A percentile compares a stretch with the other conserved stretches of the same genome.
Conservation (phyloP, 2,797 vertebrate genomes). For the Chaetodon trifasciatus region DNA sequence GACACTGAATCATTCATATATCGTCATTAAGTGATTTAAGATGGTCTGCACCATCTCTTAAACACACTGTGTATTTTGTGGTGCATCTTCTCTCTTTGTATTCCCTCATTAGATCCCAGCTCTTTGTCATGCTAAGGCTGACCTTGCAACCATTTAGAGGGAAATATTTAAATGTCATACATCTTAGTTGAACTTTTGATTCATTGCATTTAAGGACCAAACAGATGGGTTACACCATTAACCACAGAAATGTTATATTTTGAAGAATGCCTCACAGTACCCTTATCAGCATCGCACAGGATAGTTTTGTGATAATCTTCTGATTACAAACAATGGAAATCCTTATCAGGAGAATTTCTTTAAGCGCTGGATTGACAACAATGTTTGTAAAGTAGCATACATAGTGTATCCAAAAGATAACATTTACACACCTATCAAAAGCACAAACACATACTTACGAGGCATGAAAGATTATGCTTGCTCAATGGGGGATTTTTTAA, state of each 20-base stretch:
- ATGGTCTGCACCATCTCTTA: slow-evolving; percentile 72
- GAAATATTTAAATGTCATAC: slow-evolving; percentile 30
- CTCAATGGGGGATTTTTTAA: slow-evolving; percentile 35
- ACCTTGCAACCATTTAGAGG: slow-evolving; percentile 45
- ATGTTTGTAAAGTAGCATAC: slow-evolving; percentile 83
- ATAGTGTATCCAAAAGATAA: slow-evolving; percentile 72
- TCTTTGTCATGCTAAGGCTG: slow-evolving; percentile 43
- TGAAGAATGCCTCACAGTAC: slow-evolving; percentile 53
- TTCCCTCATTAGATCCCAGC: slow-evolving; percentile 50
- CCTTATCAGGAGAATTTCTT: slow-evolving; percentile 80
- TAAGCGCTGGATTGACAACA: slow-evolving; percentile 86
- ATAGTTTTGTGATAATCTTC: slow-evolving; percentile 71
- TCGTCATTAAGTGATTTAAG: slow-evolving; percentile 83
- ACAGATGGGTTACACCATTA: background rate
- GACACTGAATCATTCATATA: slow-evolving; percentile 83
- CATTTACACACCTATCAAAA: slow-evolving; percentile 66
- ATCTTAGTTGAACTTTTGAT: slow-evolving; percentile 16
- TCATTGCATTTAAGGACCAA: background rate
- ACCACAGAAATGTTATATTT: slow-evolving; percentile 6
- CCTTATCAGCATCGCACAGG: slow-evolving; percentile 69
- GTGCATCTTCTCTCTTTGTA: slow-evolving; percentile 49
- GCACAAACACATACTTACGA: slow-evolving; percentile 57
- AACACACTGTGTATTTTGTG: slow-evolving; percentile 54
- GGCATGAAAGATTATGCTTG: slow-evolving; percentile 52
- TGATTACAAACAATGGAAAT: slow-evolving; percentile 73